A percentile compares a stretch with the other conserved stretches of the same genome.
These are phyloP conservation scores for Hemichromis elongatus DNA, from an alignment of 2,113 vertebrate genomes.

Conservation along the genomic window DNA sequence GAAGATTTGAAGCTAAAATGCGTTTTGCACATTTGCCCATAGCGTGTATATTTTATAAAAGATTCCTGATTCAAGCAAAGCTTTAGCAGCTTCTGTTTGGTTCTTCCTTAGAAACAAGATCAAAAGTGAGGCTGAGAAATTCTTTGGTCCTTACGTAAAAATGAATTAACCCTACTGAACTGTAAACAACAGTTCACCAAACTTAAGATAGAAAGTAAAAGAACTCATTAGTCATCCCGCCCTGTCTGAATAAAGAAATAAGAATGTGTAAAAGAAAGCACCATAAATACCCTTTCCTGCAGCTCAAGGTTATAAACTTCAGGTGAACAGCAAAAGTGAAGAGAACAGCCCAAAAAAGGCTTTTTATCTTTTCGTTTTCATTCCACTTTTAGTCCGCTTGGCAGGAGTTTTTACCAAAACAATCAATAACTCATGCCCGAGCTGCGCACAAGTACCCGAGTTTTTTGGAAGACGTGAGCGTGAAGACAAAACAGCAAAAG, in stretches of 20 bases:
- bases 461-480: neutral
- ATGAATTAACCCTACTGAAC: neutral
- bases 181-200: neutral
- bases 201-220: neutral
- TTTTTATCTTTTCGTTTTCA: neutral
- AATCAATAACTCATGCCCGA: slow-evolving; percentile 10
- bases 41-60: neutral
- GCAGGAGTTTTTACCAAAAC: neutral
- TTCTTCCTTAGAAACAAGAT: neutral
- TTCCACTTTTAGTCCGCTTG: neutral
- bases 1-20: neutral
- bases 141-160: neutral
- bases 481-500: neutral
- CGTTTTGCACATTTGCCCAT: neutral
- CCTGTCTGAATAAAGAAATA: neutral
- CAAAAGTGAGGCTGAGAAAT: neutral
- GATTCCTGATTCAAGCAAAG: neutral
- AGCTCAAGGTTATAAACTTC: neutral
- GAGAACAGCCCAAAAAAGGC: neutral
- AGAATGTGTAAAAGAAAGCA: neutral
- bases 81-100: neutral
- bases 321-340: neutral
- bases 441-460: neutral
- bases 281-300: neutral
- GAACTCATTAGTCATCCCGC: neutral